Evolutionary conservation across 2,113 vertebrate genomes (phyloP).

Genomic region (Ailurus styani): DNA sequence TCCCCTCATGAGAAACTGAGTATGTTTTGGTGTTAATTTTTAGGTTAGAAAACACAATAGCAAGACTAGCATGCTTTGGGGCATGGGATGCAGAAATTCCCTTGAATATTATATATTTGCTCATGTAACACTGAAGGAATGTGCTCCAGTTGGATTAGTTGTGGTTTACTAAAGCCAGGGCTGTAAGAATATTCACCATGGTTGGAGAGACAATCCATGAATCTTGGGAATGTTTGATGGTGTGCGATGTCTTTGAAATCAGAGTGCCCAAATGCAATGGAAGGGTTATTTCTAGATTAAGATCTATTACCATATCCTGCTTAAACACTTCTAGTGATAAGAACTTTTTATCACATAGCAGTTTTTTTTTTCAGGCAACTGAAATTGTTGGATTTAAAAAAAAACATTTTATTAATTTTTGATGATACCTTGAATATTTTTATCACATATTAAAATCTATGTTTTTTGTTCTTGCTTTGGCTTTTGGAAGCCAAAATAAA

Average conservation of each 20-base stretch:
- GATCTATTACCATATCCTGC: background rate
- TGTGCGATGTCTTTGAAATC: background rate
- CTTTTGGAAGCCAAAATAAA: background rate
- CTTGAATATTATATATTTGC: background rate
- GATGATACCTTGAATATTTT: rapidly evolving
- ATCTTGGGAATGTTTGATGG: background rate
- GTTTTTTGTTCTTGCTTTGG: background rate
- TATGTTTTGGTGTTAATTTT: background rate
- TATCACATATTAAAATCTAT: background rate
- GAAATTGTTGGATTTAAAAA: background rate
- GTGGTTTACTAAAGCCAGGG: background rate
- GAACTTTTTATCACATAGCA: background rate
- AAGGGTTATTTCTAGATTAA: background rate
- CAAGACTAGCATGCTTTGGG: background rate
- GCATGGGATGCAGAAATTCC: background rate
- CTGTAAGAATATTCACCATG: background rate
- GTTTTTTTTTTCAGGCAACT: background rate
- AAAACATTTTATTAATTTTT: background rate
- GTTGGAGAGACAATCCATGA: background rate
- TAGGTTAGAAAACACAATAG: background rate
- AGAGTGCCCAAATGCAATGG: background rate
- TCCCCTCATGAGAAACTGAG: background rate
- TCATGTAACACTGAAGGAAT: background rate
- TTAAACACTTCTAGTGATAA: background rate
- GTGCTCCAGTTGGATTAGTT: background rate